phyloP scores from a whole-genome alignment of 2,113 vertebrate species.

The Zosterops lateralis region DNA sequence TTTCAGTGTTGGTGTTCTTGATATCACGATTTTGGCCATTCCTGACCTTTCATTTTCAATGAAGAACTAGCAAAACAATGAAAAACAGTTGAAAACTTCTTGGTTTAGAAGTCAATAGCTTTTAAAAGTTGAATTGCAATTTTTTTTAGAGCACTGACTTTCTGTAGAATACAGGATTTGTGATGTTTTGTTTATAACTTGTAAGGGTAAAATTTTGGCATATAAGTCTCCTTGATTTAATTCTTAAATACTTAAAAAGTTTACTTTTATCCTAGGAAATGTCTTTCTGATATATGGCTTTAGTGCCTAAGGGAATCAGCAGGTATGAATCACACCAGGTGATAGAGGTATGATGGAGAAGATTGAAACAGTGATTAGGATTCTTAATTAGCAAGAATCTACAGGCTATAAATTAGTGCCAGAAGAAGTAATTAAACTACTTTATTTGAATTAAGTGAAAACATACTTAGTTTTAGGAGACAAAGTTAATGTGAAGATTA shows the following conservation, averaged over 20 bases:
- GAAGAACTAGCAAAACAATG: background rate
- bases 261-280: slow-evolving; percentile 14
- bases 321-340: slow-evolving; percentile 47
- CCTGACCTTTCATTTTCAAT: background rate
- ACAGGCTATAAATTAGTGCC: slow-evolving; percentile 55
- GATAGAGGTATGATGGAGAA: slow-evolving; percentile 24
- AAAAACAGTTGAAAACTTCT: background rate
- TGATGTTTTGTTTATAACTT: background rate
- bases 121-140: background rate
- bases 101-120: background rate
- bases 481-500: background rate
- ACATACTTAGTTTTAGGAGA: background rate
- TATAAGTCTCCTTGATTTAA: background rate
- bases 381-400: slow-evolving; percentile 57
- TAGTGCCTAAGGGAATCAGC: slow-evolving; percentile 20
- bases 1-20: background rate
- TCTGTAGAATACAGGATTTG: background rate
- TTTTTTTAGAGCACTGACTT: background rate
- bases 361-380: slow-evolving; percentile 52
- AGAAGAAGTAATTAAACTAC: slow-evolving; percentile 28
- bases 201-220: background rate
- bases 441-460: slow-evolving; percentile 23
- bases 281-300: slow-evolving; percentile 45
- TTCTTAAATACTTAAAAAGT: background rate
- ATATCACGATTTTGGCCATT: background rate